Base-by-base conservation (phyloP, 2,797 vertebrate species). In the Manis javanica region DNA sequence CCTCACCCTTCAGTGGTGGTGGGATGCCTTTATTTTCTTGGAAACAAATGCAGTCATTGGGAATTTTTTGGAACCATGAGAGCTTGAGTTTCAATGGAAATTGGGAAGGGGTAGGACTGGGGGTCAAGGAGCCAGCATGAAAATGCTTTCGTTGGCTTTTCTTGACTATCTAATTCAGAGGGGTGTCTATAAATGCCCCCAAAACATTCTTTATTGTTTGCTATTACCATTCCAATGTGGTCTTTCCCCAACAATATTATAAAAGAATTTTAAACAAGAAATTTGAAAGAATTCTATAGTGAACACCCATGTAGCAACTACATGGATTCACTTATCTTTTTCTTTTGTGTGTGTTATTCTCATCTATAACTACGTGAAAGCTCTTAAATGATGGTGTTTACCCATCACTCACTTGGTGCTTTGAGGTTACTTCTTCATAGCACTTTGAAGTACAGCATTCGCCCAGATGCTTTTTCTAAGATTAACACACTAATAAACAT, bases 391-490 rank as follows among this genome's bases (percentile, higher is more conserved):
- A 66, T 31, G 9, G 42, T 21, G 24, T 86, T 96, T 90, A 42
- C 21, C 46, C 69, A 15, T 51, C 74, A 91, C n/a, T 64, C 39
- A 34, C 31, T 34, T 81, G 69, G 63, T 2, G 4, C 31, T 87
- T 74, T 66, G 34, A 42, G 24, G 13, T 31, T 31, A 81, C 64
- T 75, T 92, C 71, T 82, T 93, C 78, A 69, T 3, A 57, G 87
- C 29, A 90, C n/a, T 87, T 71, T 53, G 83, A 89, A 95, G 34
- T 23, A 77, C n/a, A 53, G 42, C 18, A 51, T 90, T 97, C 88
- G 68, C 23, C 34, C 69, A 57, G 18, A 26, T 51, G 53, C 42
- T 92, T 92, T 90, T 68, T 55, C 42, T 21, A 37, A 94, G 55
- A 75, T 88, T 84, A 91, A 61, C 14, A 63, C 2, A 77, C 6